These are phyloP conservation scores for Steromphala cineraria DNA, from an alignment of 2,888 invertebrate species.

Conservation along the genomic window DNA sequence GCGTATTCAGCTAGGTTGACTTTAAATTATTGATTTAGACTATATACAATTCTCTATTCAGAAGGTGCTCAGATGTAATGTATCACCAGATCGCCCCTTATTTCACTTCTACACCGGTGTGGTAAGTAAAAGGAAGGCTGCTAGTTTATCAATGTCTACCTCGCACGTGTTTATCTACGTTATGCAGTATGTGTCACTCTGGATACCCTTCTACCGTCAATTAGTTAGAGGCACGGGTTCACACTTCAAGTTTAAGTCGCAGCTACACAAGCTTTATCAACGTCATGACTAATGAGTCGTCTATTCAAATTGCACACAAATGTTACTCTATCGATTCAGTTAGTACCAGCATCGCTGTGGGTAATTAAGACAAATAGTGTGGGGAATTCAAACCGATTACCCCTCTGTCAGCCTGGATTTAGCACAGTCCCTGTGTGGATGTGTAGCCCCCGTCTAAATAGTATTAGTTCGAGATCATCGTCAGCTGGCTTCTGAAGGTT, in stretches of 20 bases:
- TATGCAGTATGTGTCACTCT: no score
- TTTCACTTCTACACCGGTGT: no score
- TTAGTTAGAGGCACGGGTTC: not conserved
- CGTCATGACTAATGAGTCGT: not conserved
- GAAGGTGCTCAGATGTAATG: no score
- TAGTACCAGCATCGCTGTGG: not conserved
- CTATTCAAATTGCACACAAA: not conserved
- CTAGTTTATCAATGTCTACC: no score
- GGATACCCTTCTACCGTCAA: no score
- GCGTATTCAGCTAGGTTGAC: no score
- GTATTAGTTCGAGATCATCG: not conserved
- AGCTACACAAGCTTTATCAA: not conserved
- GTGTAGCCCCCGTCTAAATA: not conserved
- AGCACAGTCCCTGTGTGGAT: not conserved
- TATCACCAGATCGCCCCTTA: no score
- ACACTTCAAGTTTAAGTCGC: not conserved
- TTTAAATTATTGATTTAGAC: no score
- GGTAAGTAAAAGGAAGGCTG: no score
- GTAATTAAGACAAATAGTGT: constrained; percentile 6
- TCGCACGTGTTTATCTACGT: no score
- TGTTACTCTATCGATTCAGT: constrained; percentile 1
- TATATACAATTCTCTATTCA: no score
- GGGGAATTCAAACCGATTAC: not conserved
- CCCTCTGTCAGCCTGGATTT: not conserved
- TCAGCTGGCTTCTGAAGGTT: not conserved